These are phyloP conservation scores for Papilio elwesi DNA, from an alignment of 2,888 invertebrate species.

Conservation along the genomic window DNA sequence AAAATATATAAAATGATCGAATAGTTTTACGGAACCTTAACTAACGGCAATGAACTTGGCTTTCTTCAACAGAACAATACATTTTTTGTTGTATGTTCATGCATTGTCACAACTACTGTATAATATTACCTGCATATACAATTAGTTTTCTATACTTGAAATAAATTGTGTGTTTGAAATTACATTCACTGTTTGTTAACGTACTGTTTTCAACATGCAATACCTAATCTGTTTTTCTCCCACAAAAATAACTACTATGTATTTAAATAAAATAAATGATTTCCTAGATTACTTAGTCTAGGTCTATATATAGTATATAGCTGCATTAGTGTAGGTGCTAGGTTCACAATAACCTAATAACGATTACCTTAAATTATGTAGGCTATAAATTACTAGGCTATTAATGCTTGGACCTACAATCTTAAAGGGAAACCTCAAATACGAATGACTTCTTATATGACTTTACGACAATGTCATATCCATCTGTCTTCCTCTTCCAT, in stretches of 20 bases:
- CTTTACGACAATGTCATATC: no score
- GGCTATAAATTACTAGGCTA: no score
- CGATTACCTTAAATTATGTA: no score
- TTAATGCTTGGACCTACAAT: no score
- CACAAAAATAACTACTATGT: background rate
- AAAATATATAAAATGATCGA: background rate
- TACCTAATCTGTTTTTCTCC: background rate
- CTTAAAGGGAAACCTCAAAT: no score
- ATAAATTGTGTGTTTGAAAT: background rate
- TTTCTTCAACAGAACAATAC: conserved; percentile 26
- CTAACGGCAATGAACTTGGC: conserved; percentile 35
- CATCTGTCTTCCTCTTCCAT: no score
- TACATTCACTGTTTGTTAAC: background rate
- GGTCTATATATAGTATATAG: no score
- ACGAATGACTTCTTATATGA: no score
- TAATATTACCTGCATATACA: background rate
- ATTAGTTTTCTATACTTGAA: background rate
- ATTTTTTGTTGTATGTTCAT: conserved; percentile 4
- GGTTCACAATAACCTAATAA: no score
- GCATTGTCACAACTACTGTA: conserved; percentile 13
- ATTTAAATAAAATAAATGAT: no score
- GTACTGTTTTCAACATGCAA: background rate
- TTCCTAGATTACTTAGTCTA: no score
- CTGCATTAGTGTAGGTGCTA: no score
- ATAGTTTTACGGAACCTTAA: conserved; percentile 17